These are phyloP conservation scores for Notolepis coatsorum DNA, from an alignment of 2,797 vertebrate species.

Conservation along the genomic window DNA sequence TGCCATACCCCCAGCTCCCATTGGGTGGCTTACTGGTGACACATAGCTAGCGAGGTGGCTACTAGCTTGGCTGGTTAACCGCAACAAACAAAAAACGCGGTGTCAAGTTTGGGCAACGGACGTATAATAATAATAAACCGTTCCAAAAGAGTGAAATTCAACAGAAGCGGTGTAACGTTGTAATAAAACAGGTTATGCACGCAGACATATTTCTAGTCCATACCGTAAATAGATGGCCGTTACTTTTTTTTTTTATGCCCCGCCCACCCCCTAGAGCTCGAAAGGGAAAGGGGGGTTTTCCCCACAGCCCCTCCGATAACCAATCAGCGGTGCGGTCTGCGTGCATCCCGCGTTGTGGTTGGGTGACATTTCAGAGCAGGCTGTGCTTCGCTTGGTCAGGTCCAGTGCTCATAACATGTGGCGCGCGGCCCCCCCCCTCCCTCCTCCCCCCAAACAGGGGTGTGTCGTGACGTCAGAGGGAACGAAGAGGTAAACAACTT, in stretches of 20 bases:
- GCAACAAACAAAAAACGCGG: slow-evolving; percentile 68
- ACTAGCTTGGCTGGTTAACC: slow-evolving; percentile 73
- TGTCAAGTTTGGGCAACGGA: slow-evolving; percentile 64
- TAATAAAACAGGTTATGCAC: not conserved
- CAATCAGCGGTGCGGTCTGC: slow-evolving; percentile 63
- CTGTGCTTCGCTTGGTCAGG: slow-evolving; percentile 56
- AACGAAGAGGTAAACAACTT: slow-evolving; percentile 87
- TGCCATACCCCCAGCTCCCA: no score
- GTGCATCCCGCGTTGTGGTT: slow-evolving; percentile 55
- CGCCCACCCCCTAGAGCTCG: slow-evolving; percentile 72
- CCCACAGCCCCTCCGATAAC: slow-evolving; percentile 65
- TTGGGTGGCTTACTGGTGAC: no score
- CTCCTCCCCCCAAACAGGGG: slow-evolving; percentile 79
- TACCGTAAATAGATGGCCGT: slow-evolving; percentile 83
- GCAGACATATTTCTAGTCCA: slow-evolving; percentile 70
- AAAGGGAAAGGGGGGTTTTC: slow-evolving; percentile 73
- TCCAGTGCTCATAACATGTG: slow-evolving; percentile 55
- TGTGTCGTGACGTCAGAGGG: slow-evolving; percentile 89
- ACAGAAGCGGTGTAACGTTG: not conserved
- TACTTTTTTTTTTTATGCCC: slow-evolving; percentile 80
- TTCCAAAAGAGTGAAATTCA: not conserved
- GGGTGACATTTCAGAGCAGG: slow-evolving; percentile 46
- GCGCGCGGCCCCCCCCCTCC: slow-evolving; percentile 53
- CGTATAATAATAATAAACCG: slow-evolving; percentile 41
- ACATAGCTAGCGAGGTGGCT: slow-evolving; percentile 75